These are phyloP conservation scores for Varanus komodoensis DNA, from an alignment of 2,113 vertebrate species.

Conservation along the genomic window DNA sequence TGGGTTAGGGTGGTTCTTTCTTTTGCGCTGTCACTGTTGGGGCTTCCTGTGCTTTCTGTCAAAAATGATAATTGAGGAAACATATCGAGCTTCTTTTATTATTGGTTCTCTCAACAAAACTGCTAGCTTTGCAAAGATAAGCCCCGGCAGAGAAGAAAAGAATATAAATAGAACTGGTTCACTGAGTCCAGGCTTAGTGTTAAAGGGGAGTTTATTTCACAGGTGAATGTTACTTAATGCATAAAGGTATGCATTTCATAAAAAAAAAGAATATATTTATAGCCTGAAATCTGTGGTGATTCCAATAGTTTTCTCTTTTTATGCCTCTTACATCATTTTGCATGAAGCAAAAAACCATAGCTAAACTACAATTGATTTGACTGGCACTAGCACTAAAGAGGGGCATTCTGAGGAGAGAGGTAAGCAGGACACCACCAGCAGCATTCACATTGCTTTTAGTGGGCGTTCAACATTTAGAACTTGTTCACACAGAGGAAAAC, in stretches of 20 bases:
- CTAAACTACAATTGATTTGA: not conserved
- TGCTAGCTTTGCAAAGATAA: constrained; percentile 71
- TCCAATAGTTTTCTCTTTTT: not conserved
- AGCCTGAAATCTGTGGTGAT: not conserved
- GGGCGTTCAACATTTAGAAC: not conserved
- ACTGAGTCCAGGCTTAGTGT: constrained; percentile 42
- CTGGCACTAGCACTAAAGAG: not conserved
- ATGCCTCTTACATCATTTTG: not conserved
- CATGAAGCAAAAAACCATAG: not conserved
- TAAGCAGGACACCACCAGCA: not conserved
- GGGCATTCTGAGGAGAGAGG: not conserved
- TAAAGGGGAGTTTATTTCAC: constrained; percentile 22
- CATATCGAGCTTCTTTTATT: constrained; percentile 69
- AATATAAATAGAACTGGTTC: constrained; percentile 46
- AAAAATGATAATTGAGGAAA: constrained; percentile 74
- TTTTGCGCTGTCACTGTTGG: constrained; percentile 73
- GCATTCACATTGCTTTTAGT: not conserved
- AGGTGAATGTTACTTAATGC: not conserved
- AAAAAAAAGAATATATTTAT: not conserved
- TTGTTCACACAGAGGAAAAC: not conserved
- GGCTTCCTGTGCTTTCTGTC: constrained; percentile 78
- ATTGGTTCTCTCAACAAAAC: constrained; percentile 73
- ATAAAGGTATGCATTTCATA: not conserved
- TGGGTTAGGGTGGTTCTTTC: constrained; percentile 68
- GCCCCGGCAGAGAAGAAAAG: constrained; percentile 39